Base-by-base conservation (phyloP, 2,113 vertebrate genomes). In the Catharus bicknelli region DNA sequence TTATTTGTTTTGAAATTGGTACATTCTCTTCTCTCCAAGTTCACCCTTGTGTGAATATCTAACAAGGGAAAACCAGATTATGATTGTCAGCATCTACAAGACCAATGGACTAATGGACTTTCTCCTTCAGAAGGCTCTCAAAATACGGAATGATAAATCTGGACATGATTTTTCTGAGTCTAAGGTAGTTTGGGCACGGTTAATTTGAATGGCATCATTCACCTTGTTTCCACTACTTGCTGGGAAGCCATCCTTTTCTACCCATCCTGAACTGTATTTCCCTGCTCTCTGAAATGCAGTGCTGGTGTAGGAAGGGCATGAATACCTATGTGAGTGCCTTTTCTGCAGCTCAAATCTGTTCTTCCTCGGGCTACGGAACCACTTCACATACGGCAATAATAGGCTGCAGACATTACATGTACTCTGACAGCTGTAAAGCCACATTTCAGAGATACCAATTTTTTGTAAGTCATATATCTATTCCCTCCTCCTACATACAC, bases 401-500 rank as follows among this genome's bases (percentile, higher is more conserved):
- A 84, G 62, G 53, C 62, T 80, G 62, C 45, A 87, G 77, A 94
- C 13, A 50, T 50, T 83, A 29, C 85, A 88, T 79, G 48, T 80
- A 53, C 23, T 81, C 89, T 92, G 90, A 90, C 87, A 97, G 67
- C 75, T 87, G 81, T 77, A 87, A 93, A 94, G 81, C 48, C 64
- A 47, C 47, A 90, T 92, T 88, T 90, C 84, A 90, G 80, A 83
- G n/a, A 83, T 6, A 72, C 1, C 38, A 43, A 11, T 61, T 85
- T 84, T 77, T 95, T 0, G 4, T 76, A 89, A 93, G 85, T 94
- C 36, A 25, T 87, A 2, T 47, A 77, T 67, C 62, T 91, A 69
- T 67, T 59, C 19, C 55, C 29, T 90, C 86, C 34, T 77, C n/a
- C 53, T 74, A 48, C 23, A 50, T 53, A 42, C 7, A 81, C 54